Evolutionary conservation across 1,140 invertebrate genomes (phyloP).

Genomic region (Panonychus citri): DNA sequence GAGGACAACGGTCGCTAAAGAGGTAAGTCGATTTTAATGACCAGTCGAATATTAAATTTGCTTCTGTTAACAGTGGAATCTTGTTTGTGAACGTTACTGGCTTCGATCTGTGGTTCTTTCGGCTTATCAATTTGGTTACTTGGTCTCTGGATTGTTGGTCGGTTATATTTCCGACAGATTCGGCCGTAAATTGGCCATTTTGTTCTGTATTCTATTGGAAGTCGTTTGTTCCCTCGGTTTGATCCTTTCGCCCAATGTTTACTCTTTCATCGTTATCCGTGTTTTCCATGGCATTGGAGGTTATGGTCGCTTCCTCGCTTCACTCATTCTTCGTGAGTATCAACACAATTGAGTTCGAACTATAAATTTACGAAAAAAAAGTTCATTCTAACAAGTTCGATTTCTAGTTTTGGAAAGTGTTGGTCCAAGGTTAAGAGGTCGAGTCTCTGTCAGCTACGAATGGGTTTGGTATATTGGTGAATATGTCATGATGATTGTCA

Average conservation of each 20-base stretch:
- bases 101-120: neutral
- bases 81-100: neutral
- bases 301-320: neutral
- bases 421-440: neutral
- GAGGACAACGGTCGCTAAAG: neutral
- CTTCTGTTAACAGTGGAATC: neutral
- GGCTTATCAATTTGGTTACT: slow-evolving; percentile 43
- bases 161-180: slow-evolving; percentile 57
- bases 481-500: neutral
- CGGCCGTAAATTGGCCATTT: slow-evolving; percentile 12
- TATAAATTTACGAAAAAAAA: too few species aligned
- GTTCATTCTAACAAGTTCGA: too few species aligned
- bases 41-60: neutral
- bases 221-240: neutral
- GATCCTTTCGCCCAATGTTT: slow-evolving; percentile 2
- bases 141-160: slow-evolving; percentile 40
- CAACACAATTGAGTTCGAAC: too few species aligned
- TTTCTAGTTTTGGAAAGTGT: neutral
- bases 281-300: neutral
- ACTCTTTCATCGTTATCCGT: slow-evolving; percentile 3
- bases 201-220: slow-evolving; percentile 11
- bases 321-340: neutral
- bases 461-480: neutral
- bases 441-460: neutral
- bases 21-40: neutral